Base-by-base conservation (phyloP, 2,113 vertebrate genomes). In the Hemiprocne comata region DNA sequence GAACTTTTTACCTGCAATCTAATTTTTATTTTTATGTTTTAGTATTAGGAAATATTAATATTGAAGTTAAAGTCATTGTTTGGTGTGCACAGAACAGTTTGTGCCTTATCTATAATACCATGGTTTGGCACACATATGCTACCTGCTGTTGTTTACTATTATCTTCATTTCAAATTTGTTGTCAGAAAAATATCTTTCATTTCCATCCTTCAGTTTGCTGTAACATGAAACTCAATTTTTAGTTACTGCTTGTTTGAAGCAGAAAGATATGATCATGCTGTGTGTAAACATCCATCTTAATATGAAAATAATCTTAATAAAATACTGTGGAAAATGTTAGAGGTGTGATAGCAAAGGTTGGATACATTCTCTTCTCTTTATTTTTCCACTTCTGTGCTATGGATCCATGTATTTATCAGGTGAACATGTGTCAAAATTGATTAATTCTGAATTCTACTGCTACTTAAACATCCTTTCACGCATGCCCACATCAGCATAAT, bases 401-500 rank as follows among this genome's bases (percentile, higher is more conserved):
- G 17, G 33, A 86, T 65, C 38, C 51, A 54, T 26, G 34, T 62
- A n/a, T 86, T 92, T 94, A 86, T 53, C 34, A 75, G 34, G 51
- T 40, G 28, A 83, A 48, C 42, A 17, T 38, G 23, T 71, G 83
- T 89, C 95, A 94, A 38, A 92, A 89, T 44, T 80, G 88, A 89
- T 90, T 94, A 85, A 92, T 94, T 93, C 61, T 67, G 29, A 67
- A 57, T 90, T 90, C 69, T 53, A 12, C 82, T 90, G 75, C 67
- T 92, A 57, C 48, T 95, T 86, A 84, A 90, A 71, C 65, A 80
- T 81, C 44, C 81, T 87, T 72, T 85, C 93, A 96, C 72, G 91
- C 83, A 67, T 84, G 72, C 90, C 86, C 57, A 50, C 83, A 87
- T 95, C 79, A 92, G 65, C 1, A 9, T 60, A 75, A 83, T 66